Evolutionary conservation across 2,888 invertebrate species (phyloP).

Genomic region (Drosophila affinis): DNA sequence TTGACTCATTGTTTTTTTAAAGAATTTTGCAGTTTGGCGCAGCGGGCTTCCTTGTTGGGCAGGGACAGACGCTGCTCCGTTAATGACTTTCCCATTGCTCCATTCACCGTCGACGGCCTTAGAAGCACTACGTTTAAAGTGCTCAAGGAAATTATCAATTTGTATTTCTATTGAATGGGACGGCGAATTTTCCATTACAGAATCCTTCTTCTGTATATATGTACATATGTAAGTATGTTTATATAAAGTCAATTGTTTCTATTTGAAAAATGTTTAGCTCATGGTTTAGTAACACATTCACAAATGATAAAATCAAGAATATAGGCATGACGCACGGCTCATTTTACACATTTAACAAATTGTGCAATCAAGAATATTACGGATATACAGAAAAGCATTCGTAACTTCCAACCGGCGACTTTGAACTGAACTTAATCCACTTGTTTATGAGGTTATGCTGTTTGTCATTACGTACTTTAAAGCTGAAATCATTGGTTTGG

Average conservation of each 20-base stretch:
- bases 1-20: slow-evolving; percentile 78
- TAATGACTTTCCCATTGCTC: background rate
- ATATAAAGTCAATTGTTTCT: background rate
- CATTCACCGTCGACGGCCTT: slow-evolving; percentile 87
- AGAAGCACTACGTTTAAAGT: slow-evolving; percentile 91
- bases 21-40: slow-evolving; percentile 48
- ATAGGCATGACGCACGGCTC: background rate
- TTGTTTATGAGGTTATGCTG: background rate
- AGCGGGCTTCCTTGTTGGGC: slow-evolving; percentile 48
- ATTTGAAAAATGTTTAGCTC: background rate
- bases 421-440: background rate
- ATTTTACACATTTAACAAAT: background rate
- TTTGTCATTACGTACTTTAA: background rate
- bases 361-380: background rate
- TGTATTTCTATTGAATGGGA: slow-evolving; percentile 90
- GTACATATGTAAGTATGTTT: background rate
- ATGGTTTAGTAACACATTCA: background rate
- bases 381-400: background rate
- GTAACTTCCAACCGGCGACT: background rate
- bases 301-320: background rate
- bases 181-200: slow-evolving; percentile 85
- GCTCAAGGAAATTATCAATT: slow-evolving; percentile 93
- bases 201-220: background rate
- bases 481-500: background rate
- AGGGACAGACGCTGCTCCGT: background rate